Percentiles rank a stretch among this genome's conserved stretches.
Evolutionary conservation across 23 tunicate genomes (phyloP).

Genomic region (Trididemnum clinides): DNA sequence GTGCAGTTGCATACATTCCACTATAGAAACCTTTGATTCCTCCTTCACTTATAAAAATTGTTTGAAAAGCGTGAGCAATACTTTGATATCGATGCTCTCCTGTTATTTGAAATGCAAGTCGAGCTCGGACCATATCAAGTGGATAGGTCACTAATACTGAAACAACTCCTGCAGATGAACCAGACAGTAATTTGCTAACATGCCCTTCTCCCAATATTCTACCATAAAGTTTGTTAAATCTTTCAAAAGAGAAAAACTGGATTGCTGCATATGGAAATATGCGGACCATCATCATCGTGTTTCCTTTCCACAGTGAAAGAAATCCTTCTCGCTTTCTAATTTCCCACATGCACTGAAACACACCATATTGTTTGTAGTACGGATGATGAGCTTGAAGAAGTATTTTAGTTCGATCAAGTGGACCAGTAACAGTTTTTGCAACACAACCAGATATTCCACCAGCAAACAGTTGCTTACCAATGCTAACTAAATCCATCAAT

Average conservation of each 20-base stretch:
- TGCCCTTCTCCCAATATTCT: constrained; percentile 35
- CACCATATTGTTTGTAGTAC: constrained; percentile 76
- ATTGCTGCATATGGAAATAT: constrained; percentile 85
- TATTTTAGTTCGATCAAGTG: constrained; percentile 87
- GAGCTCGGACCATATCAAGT: constrained; percentile 76
- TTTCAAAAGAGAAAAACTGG: constrained; percentile 76
- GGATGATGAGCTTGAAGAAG: constrained; percentile 91
- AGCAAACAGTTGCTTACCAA: constrained; percentile 51
- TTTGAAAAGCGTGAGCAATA: constrained; percentile 47
- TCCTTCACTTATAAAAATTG: constrained; percentile 71
- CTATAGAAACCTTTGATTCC: constrained; percentile 83
- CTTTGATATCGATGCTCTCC: constrained; percentile 81
- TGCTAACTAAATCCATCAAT: not conserved
- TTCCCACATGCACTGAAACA: constrained; percentile 60
- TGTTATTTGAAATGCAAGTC: constrained; percentile 86
- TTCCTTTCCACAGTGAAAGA: constrained; percentile 86
- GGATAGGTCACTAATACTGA: constrained; percentile 83
- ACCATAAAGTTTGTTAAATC: constrained; percentile 37
- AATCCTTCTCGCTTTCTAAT: constrained; percentile 77
- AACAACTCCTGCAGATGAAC: constrained; percentile 78
- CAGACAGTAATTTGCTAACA: constrained; percentile 62
- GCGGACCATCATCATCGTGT: constrained; percentile 92
- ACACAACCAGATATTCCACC: constrained; percentile 92
- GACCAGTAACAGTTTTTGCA: constrained; percentile 79
- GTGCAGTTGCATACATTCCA: constrained; percentile 68